A percentile compares a stretch with the other conserved stretches of the same genome.
These are phyloP conservation scores for Bujurquina vittata DNA, from an alignment of 2,113 vertebrate species.

Conservation along the genomic window DNA sequence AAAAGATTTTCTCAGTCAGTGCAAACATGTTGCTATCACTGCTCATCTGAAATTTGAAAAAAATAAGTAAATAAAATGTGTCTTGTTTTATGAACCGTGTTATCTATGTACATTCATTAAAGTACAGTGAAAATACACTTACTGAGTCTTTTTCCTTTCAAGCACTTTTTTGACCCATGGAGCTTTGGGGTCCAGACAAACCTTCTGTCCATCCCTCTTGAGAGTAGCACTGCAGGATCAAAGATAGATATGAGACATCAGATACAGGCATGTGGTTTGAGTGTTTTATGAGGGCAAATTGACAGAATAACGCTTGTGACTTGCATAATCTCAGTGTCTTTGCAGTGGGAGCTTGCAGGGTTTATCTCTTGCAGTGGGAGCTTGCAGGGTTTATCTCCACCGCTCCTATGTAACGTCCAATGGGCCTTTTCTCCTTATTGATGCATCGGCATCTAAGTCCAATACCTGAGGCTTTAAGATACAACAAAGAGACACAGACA, in stretches of 20 bases:
- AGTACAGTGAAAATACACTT: constrained; percentile 3
- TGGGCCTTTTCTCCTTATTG: constrained; percentile 68
- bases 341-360: constrained; percentile 82
- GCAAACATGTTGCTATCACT: background rate
- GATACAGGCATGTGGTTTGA: background rate
- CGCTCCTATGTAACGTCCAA: constrained; percentile 74
- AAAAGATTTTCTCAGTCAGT: background rate
- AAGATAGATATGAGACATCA: constrained; percentile 19
- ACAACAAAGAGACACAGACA: background rate
- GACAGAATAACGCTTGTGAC: constrained; percentile 27
- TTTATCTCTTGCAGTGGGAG: constrained; percentile 83
- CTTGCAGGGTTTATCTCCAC: constrained; percentile 79
- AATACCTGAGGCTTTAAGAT: constrained; percentile 47
- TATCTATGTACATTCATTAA: background rate
- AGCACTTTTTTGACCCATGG: constrained; percentile 77
- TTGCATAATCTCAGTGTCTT: constrained; percentile 86
- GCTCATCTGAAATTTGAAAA: background rate
- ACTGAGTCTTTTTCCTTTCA: constrained; percentile 53
- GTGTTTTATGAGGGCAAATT: background rate
- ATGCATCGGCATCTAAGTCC: constrained; percentile 85
- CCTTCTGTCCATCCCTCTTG: constrained; percentile 48
- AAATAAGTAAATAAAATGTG: background rate
- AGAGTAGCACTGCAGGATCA: constrained; percentile 70
- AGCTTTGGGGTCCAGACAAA: constrained; percentile 76
- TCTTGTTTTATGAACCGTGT: background rate